Evolutionary conservation across 2,888 invertebrate genomes (phyloP).

Genomic region (Drosophila cognata): DNA sequence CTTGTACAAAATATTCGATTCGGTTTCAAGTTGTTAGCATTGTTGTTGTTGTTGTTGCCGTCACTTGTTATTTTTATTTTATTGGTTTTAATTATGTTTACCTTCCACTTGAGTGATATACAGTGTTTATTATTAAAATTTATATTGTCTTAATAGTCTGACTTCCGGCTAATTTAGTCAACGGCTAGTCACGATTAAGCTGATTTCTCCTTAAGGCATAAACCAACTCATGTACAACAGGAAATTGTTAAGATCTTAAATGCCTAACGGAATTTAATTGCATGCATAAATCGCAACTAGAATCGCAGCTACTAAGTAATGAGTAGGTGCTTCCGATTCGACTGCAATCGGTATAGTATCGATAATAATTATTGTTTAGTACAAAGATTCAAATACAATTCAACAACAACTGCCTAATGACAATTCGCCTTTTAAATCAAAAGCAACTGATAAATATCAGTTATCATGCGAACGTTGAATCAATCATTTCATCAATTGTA

Average conservation of each 20-base stretch:
- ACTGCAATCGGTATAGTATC: not conserved
- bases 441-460: constrained; percentile 10
- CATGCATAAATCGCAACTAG: constrained; percentile 21
- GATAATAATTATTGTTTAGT: not conserved
- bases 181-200: constrained; percentile 52
- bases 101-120: constrained; percentile 29
- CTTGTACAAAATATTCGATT: constrained; percentile 29
- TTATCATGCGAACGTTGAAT: constrained; percentile 37
- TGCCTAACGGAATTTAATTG: constrained; percentile 25
- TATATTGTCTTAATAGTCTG: constrained; percentile 44
- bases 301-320: not conserved
- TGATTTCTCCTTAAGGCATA: constrained; percentile 27
- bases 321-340: constrained; percentile 10
- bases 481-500: constrained; percentile 44
- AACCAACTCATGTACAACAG: constrained; percentile 48
- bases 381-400: not conserved
- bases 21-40: constrained; percentile 18
- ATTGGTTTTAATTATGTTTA: constrained; percentile 10
- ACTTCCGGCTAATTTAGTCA: constrained; percentile 72
- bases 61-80: constrained; percentile 15
- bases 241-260: constrained; percentile 40
- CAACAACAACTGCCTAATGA: not conserved
- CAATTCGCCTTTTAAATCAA: not conserved
- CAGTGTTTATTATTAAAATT: constrained; percentile 32
- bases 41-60: constrained; percentile 21